phyloP scores from a whole-genome alignment of 2,888 invertebrate species.

The Disparrhopalites patrizii region DNA sequence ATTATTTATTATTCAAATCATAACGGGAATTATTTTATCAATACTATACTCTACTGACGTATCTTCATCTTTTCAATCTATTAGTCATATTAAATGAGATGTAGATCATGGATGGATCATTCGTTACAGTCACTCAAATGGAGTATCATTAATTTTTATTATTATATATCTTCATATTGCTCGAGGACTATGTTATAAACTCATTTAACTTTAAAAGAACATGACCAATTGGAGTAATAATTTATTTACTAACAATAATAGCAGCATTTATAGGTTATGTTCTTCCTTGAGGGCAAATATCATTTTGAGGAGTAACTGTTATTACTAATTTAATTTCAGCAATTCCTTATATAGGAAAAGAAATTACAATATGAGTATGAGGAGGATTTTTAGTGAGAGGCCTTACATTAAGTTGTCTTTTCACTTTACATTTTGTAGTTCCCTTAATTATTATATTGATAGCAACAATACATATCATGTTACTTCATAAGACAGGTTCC shows the following conservation, averaged over 20 bases:
- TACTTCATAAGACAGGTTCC: conserved; percentile 65
- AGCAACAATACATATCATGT: conserved; percentile 63
- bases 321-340: conserved; percentile 71
- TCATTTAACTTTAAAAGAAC: conserved; percentile 57
- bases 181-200: conserved; percentile 53
- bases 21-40: no score
- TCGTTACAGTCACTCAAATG: no score
- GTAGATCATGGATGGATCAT: no score
- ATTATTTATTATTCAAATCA: no score
- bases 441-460: conserved; percentile 64
- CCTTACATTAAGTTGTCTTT: conserved; percentile 72
- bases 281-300: conserved; percentile 75
- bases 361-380: conserved; percentile 67
- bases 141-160: no score
- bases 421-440: conserved; percentile 67
- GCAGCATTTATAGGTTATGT: conserved; percentile 76
- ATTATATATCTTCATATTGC: no score
- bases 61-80: no score
- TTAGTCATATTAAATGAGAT: no score
- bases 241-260: conserved; percentile 65
- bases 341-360: conserved; percentile 63
- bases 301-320: conserved; percentile 75
- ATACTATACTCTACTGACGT: no score
- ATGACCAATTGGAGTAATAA: conserved; percentile 63
- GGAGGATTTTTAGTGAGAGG: conserved; percentile 71